These are phyloP conservation scores for Pelodytes ibericus DNA, from an alignment of 2,797 vertebrate species.

Conservation along the genomic window DNA sequence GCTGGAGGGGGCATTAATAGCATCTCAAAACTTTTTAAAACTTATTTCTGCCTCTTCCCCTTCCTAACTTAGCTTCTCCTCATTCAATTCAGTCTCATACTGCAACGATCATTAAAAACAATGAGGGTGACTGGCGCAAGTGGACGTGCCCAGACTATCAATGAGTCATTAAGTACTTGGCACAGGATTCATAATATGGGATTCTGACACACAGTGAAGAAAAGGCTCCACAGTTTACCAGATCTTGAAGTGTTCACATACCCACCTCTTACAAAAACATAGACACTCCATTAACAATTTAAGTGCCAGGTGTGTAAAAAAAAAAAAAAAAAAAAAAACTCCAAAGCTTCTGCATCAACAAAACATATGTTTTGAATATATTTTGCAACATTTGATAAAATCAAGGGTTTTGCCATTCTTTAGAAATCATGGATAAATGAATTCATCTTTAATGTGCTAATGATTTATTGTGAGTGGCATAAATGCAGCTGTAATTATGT, in stretches of 20 bases:
- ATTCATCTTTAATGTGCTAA: conserved; percentile 75
- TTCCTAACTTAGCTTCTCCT: conserved; percentile 51
- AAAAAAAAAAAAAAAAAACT: conserved; percentile 43
- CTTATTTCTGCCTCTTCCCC: conserved; percentile 59
- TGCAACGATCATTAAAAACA: conserved; percentile 72
- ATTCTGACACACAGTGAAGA: conserved; percentile 63
- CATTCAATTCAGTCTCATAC: conserved; percentile 66
- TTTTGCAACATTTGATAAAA: conserved; percentile 51
- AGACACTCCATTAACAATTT: conserved; percentile 2
- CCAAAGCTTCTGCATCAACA: neutral
- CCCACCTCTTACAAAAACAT: conserved; percentile 45
- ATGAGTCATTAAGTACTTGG: conserved; percentile 68
- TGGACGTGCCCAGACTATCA: conserved; percentile 65
- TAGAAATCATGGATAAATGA: conserved; percentile 69
- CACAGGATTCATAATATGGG: conserved; percentile 63
- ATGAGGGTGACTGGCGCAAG: conserved; percentile 69
- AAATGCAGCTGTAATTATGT: conserved; percentile 78
- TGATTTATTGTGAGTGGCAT: conserved; percentile 76
- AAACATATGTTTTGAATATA: neutral
- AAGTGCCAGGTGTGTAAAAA: conserved; percentile 8
- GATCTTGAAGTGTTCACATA: conserved; percentile 54
- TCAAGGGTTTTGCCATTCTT: conserved; percentile 66
- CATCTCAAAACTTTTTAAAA: conserved; percentile 55
- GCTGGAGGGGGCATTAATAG: conserved; percentile 53
- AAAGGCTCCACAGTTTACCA: conserved; percentile 62